phyloP scores from a whole-genome alignment of 1,140 invertebrate species.

The Bombus haemorrhoidalis region DNA sequence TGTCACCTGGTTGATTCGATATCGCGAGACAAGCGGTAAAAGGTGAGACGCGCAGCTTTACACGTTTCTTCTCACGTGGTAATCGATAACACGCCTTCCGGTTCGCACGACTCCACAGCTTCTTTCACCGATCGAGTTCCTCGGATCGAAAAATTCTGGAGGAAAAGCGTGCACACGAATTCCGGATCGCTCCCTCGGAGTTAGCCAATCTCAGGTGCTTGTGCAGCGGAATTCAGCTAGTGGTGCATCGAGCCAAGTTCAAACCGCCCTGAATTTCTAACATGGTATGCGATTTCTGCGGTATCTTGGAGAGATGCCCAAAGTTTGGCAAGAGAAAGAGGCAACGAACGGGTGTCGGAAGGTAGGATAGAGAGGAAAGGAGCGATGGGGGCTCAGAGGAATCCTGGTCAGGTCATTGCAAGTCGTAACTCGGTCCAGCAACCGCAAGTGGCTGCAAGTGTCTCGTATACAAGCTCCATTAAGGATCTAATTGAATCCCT shows the following conservation, averaged over 20 bases:
- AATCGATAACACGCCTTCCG: not conserved
- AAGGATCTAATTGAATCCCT: conserved; percentile 67
- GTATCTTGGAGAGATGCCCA: conserved; percentile 47
- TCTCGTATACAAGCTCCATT: conserved; percentile 65
- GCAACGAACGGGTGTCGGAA: not conserved
- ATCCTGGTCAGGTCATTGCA: conserved; percentile 69
- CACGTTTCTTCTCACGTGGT: not conserved
- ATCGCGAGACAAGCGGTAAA: not conserved
- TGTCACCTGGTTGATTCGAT: not conserved
- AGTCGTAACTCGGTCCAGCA: conserved; percentile 69
- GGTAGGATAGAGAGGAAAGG: not conserved
- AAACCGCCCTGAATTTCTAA: conserved; percentile 64
- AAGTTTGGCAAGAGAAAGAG: conserved; percentile 52
- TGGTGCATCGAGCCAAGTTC: conserved; percentile 54
- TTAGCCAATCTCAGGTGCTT: conserved; percentile 24
- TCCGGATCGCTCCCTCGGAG: not conserved
- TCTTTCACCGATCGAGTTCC: not conserved
- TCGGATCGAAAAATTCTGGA: not conserved
- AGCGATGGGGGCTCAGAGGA: conserved; percentile 27
- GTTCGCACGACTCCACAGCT: not conserved
- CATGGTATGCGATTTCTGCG: conserved; percentile 58
- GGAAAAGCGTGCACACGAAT: not conserved
- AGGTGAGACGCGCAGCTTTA: not conserved
- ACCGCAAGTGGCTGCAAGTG: conserved; percentile 73
- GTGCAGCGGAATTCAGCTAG: conserved; percentile 45